phyloP scores from a whole-genome alignment of 37 sponge, comb jelly and placozoan genomes.

The Spongia lamella region DNA sequence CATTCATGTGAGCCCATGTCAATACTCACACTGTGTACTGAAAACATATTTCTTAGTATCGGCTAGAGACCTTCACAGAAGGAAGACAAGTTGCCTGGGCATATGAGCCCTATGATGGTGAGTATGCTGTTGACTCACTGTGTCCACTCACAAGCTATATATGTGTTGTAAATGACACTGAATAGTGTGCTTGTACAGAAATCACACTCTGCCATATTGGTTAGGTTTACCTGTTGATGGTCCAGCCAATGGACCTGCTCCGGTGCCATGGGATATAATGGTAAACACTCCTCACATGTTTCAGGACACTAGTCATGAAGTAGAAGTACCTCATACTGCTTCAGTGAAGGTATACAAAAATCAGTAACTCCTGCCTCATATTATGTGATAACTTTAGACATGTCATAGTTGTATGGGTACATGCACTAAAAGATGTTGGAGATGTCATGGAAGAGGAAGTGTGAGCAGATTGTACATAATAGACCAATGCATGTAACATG shows the following conservation, averaged over 20 bases:
- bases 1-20: conserved; percentile 55
- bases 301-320: conserved; percentile 20
- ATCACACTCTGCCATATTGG: too few relatives aligned
- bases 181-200: too few relatives aligned
- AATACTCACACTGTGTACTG: neutral
- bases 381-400: conserved; percentile 6
- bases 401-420: conserved; percentile 67
- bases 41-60: conserved; percentile 43
- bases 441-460: conserved; percentile 56
- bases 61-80: conserved; percentile 81
- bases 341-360: conserved; percentile 54
- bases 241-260: conserved; percentile 70
- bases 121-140: too few relatives aligned
- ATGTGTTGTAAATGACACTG: too few relatives aligned
- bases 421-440: conserved; percentile 46
- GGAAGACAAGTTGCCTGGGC: conserved; percentile 58
- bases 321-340: conserved; percentile 79
- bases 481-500: neutral
- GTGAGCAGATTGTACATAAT: conserved; percentile 30
- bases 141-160: too few relatives aligned
- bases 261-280: conserved; percentile 63
- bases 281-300: conserved; percentile 43
- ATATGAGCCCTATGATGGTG: conserved; percentile 58
- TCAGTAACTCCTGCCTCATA: neutral
- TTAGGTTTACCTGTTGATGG: conserved; percentile 70